phyloP scores from a whole-genome alignment of 2,797 vertebrate genomes.

The Acanthornis magna region DNA sequence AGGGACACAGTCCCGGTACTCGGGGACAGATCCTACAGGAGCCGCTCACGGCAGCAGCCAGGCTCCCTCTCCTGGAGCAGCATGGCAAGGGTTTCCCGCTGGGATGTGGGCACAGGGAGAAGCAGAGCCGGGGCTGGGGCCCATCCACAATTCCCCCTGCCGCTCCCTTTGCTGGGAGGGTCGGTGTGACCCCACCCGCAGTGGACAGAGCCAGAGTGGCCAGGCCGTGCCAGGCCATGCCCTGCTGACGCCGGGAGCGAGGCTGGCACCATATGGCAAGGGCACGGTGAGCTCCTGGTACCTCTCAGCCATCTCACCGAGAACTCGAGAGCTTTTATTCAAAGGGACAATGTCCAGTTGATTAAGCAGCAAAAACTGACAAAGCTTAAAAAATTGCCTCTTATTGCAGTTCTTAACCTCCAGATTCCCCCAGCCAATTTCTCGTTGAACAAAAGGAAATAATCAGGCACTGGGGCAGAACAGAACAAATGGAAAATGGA shows the following conservation, averaged over 20 bases:
- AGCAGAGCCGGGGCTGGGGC: neutral
- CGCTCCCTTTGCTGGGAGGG: neutral
- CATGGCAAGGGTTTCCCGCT: neutral
- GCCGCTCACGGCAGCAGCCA: neutral
- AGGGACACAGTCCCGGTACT: no score
- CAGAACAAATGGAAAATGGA: slow-evolving; percentile 17
- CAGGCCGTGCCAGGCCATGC: neutral
- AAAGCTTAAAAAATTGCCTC: slow-evolving; percentile 57
- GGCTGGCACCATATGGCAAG: neutral
- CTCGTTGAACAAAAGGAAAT: neutral
- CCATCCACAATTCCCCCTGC: neutral
- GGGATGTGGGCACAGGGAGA: neutral
- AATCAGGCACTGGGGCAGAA: slow-evolving; percentile 1
- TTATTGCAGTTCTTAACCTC: slow-evolving; percentile 39
- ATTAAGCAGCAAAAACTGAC: slow-evolving; percentile 61
- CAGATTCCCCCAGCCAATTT: slow-evolving; percentile 24
- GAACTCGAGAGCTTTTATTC: slow-evolving; percentile 49
- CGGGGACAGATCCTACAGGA: neutral
- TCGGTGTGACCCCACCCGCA: neutral
- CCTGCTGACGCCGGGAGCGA: neutral
- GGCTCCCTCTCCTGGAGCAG: slow-evolving; percentile 45
- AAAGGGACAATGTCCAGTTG: slow-evolving; percentile 58
- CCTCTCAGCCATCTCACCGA: neutral
- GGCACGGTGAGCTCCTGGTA: neutral
- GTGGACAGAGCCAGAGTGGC: neutral